These are phyloP conservation scores for Ovis canadensis DNA, from an alignment of 2,113 vertebrate species.

Conservation along the genomic window DNA sequence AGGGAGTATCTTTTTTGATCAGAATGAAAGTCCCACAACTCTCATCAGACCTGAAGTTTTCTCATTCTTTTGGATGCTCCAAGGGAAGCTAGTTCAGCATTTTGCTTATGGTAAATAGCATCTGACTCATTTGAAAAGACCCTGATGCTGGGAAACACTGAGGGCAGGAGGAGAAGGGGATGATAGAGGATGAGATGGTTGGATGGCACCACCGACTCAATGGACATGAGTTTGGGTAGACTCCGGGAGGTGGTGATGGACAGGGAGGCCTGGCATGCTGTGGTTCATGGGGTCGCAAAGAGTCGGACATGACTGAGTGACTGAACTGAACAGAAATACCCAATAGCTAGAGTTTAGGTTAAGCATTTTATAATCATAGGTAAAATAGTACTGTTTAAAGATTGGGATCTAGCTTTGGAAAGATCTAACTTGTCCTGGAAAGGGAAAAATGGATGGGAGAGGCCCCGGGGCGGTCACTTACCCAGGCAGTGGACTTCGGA, in stretches of 20 bases:
- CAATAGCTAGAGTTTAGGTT: background rate
- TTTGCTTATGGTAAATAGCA: background rate
- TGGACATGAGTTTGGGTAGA: background rate
- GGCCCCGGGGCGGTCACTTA: conserved; percentile 70
- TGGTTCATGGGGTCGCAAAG: background rate
- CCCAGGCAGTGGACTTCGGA: conserved; percentile 93
- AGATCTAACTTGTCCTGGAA: background rate
- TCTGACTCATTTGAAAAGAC: background rate
- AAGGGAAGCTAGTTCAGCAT: background rate
- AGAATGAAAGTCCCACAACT: background rate
- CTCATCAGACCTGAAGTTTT: background rate
- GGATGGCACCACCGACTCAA: background rate
- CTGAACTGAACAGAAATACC: background rate
- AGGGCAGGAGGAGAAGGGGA: background rate
- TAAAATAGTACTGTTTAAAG: background rate
- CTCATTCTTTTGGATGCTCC: background rate
- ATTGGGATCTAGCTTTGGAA: background rate
- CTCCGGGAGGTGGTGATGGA: background rate
- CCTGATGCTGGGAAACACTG: background rate
- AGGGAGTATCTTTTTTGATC: background rate
- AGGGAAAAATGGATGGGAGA: background rate
- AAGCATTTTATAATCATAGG: background rate
- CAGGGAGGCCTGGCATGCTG: background rate
- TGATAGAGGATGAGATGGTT: background rate
- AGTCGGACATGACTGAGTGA: background rate